Evolutionary conservation across 2,113 vertebrate species (phyloP), one percentile per base, ranked within the genome.

Genomic region (Python bivittatus): DNA sequence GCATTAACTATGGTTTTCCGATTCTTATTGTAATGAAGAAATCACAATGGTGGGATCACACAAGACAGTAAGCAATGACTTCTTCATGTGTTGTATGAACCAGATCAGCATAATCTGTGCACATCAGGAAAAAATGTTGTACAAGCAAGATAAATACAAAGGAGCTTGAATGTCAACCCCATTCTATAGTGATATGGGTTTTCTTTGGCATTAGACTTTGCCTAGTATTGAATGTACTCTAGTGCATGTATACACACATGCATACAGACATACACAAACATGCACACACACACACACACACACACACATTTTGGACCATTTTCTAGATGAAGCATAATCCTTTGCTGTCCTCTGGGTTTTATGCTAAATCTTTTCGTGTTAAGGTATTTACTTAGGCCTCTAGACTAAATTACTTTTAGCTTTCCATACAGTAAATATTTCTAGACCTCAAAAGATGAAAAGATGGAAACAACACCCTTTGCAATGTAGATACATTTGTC

Each of bases 321-420:
- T 84, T 53, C 72, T 84, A n/a, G 10, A 61, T 38, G 44, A 25
- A 84, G 52, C 53, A 52, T 85, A 42, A 86, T 53, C 68, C 92
- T 84, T 96, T 92, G 91, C 93, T 91, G 94, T 85, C 20, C 57
- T 42, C 42, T 53, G 17, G 27, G 48, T 86, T 86, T 86, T 38
- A 42, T 58, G 33, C 44, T 64, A 23, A 86, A 7, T 1, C 38
- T 91, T 85, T 86, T 52, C 9, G 6, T 12, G 11, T 83, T 83
- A 79, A 79, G 33, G 38, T 48, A 48, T 48, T 48, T 61, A 5
- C 44, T 53, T 23, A 23, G 56, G 79, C 13, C 22, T 89, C 57
- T 33, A 84, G 22, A 38, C 64, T 27, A 54, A 92, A 79, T 17
- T 53, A 88, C 9, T 44, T 42, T 92, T 6, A 68, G 44, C 11